These are phyloP conservation scores for Diadegma fenestrale DNA, from an alignment of 2,888 invertebrate genomes.

Conservation along the genomic window DNA sequence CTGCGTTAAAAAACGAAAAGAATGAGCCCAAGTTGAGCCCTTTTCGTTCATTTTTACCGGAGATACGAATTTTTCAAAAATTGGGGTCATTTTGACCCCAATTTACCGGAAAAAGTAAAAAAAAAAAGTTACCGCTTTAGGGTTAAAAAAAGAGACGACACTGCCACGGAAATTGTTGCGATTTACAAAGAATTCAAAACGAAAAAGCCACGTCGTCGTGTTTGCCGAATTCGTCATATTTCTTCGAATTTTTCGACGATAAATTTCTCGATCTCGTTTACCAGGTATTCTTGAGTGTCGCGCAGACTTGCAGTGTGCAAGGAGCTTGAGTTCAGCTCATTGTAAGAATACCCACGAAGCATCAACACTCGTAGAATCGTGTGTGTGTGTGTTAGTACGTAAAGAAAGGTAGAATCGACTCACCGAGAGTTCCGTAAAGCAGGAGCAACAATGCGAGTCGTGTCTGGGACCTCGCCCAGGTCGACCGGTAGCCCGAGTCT, in stretches of 20 bases:
- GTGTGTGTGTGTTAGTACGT: conserved; percentile 6
- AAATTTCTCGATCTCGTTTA: background rate
- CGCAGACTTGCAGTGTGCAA: background rate
- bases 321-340: conserved; percentile 15
- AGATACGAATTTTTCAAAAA: too few relatives aligned
- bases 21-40: too few relatives aligned
- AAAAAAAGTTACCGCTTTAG: too few relatives aligned
- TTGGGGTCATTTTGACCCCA: too few relatives aligned
- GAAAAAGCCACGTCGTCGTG: background rate
- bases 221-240: background rate
- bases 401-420: conserved; percentile 72
- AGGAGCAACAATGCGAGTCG: conserved; percentile 73
- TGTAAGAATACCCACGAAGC: conserved; percentile 11
- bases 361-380: conserved; percentile 20
- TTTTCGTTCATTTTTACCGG: too few relatives aligned
- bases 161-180: background rate
- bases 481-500: conserved; percentile 61
- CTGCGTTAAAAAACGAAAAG: too few relatives aligned
- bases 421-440: conserved; percentile 78
- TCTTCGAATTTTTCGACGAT: background rate
- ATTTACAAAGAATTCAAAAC: background rate
- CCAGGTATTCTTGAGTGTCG: background rate
- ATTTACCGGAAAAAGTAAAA: too few relatives aligned
- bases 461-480: conserved; percentile 74
- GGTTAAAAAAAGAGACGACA: background rate